A percentile compares a stretch with the other conserved stretches of the same genome.
Evolutionary conservation across 2,797 vertebrate genomes (phyloP).

Genomic region (Neoniphon sammara): DNA sequence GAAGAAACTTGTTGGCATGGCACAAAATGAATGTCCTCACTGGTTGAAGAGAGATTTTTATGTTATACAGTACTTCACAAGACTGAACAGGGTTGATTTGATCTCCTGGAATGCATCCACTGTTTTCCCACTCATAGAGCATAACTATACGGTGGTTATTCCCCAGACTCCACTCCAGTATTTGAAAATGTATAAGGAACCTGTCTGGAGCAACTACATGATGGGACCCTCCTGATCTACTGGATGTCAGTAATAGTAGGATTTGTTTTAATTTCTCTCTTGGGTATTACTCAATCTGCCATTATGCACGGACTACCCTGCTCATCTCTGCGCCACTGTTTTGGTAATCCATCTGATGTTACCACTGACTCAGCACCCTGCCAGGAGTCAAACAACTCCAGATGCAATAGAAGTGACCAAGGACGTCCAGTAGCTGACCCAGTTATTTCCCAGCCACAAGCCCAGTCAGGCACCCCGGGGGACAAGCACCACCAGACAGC

Average conservation of each 20-base stretch:
- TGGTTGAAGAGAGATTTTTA: slow-evolving; percentile 15
- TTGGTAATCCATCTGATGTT: slow-evolving; percentile 79
- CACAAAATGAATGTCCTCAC: slow-evolving; percentile 3
- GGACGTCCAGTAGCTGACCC: slow-evolving; percentile 45
- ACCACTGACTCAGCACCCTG: slow-evolving; percentile 67
- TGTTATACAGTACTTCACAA: background rate
- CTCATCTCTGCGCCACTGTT: slow-evolving; percentile 83
- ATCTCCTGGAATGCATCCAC: background rate
- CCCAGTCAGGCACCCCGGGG: slow-evolving; percentile 9
- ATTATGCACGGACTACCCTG: slow-evolving; percentile 84
- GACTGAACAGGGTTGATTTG: background rate
- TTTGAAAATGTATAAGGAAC: slow-evolving; percentile 16
- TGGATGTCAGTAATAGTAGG: slow-evolving; percentile 52
- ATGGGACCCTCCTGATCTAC: slow-evolving; percentile 16
- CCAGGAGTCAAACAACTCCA: slow-evolving; percentile 54
- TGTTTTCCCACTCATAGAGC: background rate
- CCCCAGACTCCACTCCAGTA: background rate
- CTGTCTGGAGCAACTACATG: background rate
- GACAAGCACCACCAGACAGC: slow-evolving; percentile 55
- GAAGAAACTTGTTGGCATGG: slow-evolving; percentile 16
- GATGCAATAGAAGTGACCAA: slow-evolving; percentile 41
- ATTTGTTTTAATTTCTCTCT: slow-evolving; percentile 29
- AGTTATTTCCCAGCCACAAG: slow-evolving; percentile 75
- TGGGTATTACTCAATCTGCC: slow-evolving; percentile 39
- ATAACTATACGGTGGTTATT: background rate